Evolutionary conservation across 2,888 invertebrate genomes (phyloP), one percentile per base, ranked within the genome.

Genomic region (Leptinotarsa rubiginosa): DNA sequence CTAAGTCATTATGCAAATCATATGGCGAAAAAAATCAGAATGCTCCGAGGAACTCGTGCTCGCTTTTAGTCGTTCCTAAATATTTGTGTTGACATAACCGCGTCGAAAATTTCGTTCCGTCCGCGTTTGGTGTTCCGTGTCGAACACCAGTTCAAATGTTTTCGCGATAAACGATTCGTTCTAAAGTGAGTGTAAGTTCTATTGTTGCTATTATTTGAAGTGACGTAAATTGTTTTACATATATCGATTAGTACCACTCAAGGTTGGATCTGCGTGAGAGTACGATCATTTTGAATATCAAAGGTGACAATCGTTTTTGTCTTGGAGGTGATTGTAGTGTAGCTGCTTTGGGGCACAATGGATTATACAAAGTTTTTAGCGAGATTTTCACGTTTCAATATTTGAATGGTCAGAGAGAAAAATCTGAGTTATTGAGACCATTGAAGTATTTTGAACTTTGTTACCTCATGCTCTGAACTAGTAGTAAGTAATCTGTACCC

Each of bases 181-280:
- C 69, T 73, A 77, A 79, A 79, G 79, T 79, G 79, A 79, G 79
- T 79, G 78, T 79, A 77, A 78, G 78, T 79, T 75, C 62, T 47
- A 64, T 72, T 71, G 66, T 70, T 71, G 59, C 64, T 65, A 73
- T 59, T 67, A 65, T 54, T 59, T 69, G 69, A 20, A 47, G 22
- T 69, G 52, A 65, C 47, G 62, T 47, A 56, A 75, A 73, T 59
- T 59, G 49, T 41, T 47, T 65, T 69, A 67, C 31, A 22, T 69
- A 56, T 65, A 73, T 65, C 56, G 59, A 65, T 49, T 25, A 66
- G 65, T 65, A 54, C 73, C 70, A 67, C 22, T 31, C 75, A 71
- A 75, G 75, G 73, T 73, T 62, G 31, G 41, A 18, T 25, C 16
- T 41, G 18, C 56, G 25, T 62, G n/a, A 62, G 25, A 31, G 25